Percentiles rank a stretch among this genome's conserved stretches.
Evolutionary conservation across 2,888 invertebrate species (phyloP).

Genomic region (Synergus japonicus): DNA sequence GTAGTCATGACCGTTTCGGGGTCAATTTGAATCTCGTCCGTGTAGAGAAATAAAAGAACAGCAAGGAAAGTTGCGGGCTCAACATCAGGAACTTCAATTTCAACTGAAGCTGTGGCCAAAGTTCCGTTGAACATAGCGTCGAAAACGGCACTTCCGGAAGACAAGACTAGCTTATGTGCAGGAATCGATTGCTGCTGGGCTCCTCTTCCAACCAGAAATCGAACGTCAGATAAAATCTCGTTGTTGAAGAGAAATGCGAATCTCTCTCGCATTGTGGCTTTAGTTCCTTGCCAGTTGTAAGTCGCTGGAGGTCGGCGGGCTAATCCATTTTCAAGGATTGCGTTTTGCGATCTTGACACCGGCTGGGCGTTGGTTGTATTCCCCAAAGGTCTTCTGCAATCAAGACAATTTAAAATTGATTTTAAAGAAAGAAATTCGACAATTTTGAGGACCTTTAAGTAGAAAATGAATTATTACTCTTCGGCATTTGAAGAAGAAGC

Average conservation of each 20-base stretch:
- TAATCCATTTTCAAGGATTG: slow-evolving; percentile 60
- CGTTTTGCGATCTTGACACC: slow-evolving; percentile 60
- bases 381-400: slow-evolving; percentile 66
- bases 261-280: slow-evolving; percentile 86
- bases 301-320: slow-evolving; percentile 56
- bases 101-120: slow-evolving; percentile 83
- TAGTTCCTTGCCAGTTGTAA: slow-evolving; percentile 87
- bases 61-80: slow-evolving; percentile 90
- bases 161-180: slow-evolving; percentile 89
- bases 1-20: slow-evolving; percentile 93
- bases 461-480: slow-evolving; percentile 57
- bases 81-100: slow-evolving; percentile 90
- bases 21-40: slow-evolving; percentile 90
- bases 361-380: slow-evolving; percentile 67
- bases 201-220: slow-evolving; percentile 88
- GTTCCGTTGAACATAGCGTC: slow-evolving; percentile 92
- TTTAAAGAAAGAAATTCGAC: slow-evolving; percentile 1
- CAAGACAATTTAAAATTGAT: slow-evolving; percentile 5
- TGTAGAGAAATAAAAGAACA: slow-evolving; percentile 86
- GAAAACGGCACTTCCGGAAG: slow-evolving; percentile 91
- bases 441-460: not conserved
- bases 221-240: slow-evolving; percentile 85
- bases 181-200: slow-evolving; percentile 85
- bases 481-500: slow-evolving; percentile 62
- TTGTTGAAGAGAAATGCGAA: slow-evolving; percentile 85